Conservation (phyloP, 2,113 vertebrate genomes). For the Tyto alba region DNA sequence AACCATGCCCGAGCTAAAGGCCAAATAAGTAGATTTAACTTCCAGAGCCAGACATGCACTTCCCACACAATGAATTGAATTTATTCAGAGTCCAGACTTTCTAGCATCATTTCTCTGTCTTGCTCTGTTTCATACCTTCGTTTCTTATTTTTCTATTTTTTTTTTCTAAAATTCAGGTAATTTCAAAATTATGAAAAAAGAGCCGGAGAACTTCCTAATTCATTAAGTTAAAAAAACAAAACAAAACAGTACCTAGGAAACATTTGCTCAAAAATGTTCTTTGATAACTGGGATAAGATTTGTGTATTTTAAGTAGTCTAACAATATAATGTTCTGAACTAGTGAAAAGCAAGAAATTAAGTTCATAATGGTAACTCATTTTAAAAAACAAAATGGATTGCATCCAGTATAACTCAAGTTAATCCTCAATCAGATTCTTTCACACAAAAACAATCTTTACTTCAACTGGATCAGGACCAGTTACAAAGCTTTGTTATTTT, state of each 20-base stretch:
- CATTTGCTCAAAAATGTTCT: not conserved
- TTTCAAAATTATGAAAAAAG: not conserved
- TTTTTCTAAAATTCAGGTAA: not conserved
- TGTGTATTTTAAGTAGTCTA: not conserved
- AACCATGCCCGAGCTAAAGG: not conserved
- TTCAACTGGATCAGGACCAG: not conserved
- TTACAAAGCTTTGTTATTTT: slow-evolving; percentile 21
- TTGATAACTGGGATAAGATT: not conserved
- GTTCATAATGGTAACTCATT: not conserved
- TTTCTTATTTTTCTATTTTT: not conserved
- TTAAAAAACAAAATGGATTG: not conserved
- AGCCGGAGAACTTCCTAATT: not conserved
- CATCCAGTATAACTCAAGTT: not conserved
- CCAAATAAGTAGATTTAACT: not conserved
- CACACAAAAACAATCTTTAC: not conserved
- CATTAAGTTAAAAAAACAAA: not conserved
- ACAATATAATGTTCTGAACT: not conserved
- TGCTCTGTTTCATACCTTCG: not conserved
- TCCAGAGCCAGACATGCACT: not conserved
- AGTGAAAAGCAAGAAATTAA: not conserved
- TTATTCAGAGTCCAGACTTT: not conserved
- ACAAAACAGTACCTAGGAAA: not conserved
- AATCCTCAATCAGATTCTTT: not conserved
- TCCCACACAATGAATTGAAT: not conserved
- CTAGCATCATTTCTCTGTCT: not conserved